A percentile compares a stretch with the other conserved stretches of the same genome.
These are phyloP conservation scores for Corythornis madagascariensis DNA, from an alignment of 2,113 vertebrate genomes.

Conservation along the genomic window DNA sequence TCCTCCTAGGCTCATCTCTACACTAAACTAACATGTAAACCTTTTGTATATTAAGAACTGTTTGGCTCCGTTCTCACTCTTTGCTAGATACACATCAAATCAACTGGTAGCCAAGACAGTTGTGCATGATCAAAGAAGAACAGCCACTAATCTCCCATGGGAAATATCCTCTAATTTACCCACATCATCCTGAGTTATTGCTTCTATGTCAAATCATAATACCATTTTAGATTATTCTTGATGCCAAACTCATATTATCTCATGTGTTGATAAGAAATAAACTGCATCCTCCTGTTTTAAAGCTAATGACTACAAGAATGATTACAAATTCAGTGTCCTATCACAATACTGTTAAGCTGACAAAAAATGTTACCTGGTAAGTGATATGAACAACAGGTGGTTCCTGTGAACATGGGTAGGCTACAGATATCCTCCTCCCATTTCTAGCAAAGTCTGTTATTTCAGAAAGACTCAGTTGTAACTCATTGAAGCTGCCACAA, in stretches of 20 bases:
- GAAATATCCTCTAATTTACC: not conserved
- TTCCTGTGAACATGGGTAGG: slow-evolving; percentile 81
- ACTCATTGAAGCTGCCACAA: slow-evolving; percentile 81
- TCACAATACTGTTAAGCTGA: not conserved
- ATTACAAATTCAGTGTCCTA: not conserved
- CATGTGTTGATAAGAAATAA: not conserved
- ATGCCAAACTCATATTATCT: not conserved
- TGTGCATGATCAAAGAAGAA: not conserved
- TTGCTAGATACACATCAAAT: not conserved
- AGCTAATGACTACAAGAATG: not conserved
- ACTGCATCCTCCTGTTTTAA: not conserved
- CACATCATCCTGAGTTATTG: not conserved
- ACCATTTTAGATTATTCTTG: not conserved
- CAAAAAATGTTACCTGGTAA: slow-evolving; percentile 82
- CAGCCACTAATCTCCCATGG: not conserved
- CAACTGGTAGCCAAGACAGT: not conserved
- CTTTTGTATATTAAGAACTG: not conserved
- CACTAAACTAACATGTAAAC: not conserved
- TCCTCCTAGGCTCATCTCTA: not conserved
- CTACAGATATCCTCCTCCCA: slow-evolving; percentile 76
- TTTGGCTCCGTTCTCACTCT: not conserved
- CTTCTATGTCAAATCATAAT: not conserved
- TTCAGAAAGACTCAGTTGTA: slow-evolving; percentile 84
- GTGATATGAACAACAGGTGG: slow-evolving; percentile 84
- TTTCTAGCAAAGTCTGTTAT: slow-evolving; percentile 82